Evolutionary conservation across 2,113 vertebrate species (phyloP).

Genomic region (Pyrgilauda ruficollis): DNA sequence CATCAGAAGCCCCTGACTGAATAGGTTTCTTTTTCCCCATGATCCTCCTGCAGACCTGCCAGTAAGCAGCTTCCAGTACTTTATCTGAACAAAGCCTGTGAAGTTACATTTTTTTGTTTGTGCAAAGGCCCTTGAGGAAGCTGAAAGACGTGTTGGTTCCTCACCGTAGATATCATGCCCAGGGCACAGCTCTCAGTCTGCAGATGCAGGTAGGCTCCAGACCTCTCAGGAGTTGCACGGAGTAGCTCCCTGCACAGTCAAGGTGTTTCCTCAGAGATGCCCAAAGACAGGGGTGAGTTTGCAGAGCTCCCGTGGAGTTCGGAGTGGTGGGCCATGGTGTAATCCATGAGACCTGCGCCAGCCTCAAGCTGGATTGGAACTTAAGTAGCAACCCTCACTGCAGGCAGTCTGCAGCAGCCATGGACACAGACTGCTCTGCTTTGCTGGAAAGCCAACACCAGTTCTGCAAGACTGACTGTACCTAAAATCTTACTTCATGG

Average conservation of each 20-base stretch:
- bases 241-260: background rate
- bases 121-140: background rate
- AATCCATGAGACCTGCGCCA: too few species aligned
- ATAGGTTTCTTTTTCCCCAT: background rate
- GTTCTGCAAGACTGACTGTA: background rate
- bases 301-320: accelerated
- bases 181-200: too few species aligned
- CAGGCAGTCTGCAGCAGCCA: accelerated
- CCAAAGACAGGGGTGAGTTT: background rate
- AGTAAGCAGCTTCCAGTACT: background rate
- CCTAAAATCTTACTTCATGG: background rate
- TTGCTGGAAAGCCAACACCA: background rate
- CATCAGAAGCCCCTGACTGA: background rate
- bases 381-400: background rate
- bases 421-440: background rate
- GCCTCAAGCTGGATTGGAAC: background rate
- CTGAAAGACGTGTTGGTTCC: background rate
- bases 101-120: background rate
- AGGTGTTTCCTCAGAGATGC: background rate
- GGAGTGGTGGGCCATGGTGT: accelerated
- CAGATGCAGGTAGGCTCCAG: background rate
- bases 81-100: background rate
- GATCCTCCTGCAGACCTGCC: background rate
- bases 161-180: background rate
- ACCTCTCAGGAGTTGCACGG: background rate